Evolutionary conservation across 2,888 invertebrate genomes (phyloP), one percentile per base, ranked within the genome.

Genomic region (Allygus modestus): DNA sequence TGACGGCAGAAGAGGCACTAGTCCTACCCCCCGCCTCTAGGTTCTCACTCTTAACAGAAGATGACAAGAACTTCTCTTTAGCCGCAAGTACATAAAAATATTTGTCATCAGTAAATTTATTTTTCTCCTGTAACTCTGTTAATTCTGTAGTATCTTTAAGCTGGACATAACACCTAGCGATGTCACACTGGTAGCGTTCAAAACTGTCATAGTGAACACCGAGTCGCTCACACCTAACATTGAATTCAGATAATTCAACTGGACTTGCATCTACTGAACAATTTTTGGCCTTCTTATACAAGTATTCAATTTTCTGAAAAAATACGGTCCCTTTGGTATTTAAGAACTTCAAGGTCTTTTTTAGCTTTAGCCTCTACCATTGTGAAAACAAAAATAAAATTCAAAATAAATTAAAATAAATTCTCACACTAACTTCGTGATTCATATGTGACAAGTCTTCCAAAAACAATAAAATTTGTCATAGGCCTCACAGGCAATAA

Each of bases 251-350:
- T n/a, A 69, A n/a, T 1, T 33, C 69, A 17, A 7, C 43, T 1
- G 43, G 73, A 23, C 73, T 20, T n/a, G 37, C 73, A 31, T 73
- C 73, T n/a, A 73, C 37, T 7, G 73, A 7, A 5, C 41, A 73
- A 20, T 41, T 5, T n/a, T 43, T 28, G 7, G 73, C 73, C 28
- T 43, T 37, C 41, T 1, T 43, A 41, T 43, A 37, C 12, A 73
- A 20, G n/a, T 9, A 23, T 5, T 73, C 43, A n/a, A 73, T 73
- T 73, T 73, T 73, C 41, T 69, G 73, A n/a, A 1, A 73, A 1
- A 43, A 73, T 43, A 73, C 41, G 41, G 28, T 73, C 73, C 23
- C 73, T 73, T 15, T 37, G 41, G 15, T 23, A 73, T 5, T 17
- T 69, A 1, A 69, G n/a, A 0, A 69, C 31, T 31, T 69, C 37